Evolutionary conservation across 1,140 invertebrate species (phyloP).

Genomic region (Octopus bimaculoides): DNA sequence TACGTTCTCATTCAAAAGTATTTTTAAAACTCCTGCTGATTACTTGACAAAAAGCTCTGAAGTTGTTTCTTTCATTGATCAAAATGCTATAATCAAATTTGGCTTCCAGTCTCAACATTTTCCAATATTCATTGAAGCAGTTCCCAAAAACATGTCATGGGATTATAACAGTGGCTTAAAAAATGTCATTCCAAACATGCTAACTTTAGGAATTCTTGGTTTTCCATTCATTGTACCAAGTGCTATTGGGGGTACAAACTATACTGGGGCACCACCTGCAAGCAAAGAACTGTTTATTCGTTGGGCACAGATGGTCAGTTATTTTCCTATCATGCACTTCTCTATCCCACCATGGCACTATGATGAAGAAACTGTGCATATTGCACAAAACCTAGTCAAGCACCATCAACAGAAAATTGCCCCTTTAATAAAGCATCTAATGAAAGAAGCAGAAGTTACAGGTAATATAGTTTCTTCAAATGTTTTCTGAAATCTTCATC

Average conservation of each 20-base stretch:
- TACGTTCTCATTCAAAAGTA: slow-evolving; percentile 33
- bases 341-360: slow-evolving; percentile 86
- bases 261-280: slow-evolving; percentile 50
- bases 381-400: slow-evolving; percentile 67
- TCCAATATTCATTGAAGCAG: slow-evolving; percentile 79
- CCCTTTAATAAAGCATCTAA: slow-evolving; percentile 63
- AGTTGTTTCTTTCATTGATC: slow-evolving; percentile 21
- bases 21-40: slow-evolving; percentile 21
- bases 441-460: slow-evolving; percentile 68
- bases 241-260: slow-evolving; percentile 87
- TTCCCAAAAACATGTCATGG: slow-evolving; percentile 82
- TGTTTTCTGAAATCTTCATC: neutral
- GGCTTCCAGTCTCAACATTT: slow-evolving; percentile 75
- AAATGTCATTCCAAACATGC: slow-evolving; percentile 71
- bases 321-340: slow-evolving; percentile 85
- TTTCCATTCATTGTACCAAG: slow-evolving; percentile 84
- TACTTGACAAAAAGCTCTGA: slow-evolving; percentile 24
- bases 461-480: slow-evolving; percentile 56
- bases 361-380: slow-evolving; percentile 68
- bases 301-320: slow-evolving; percentile 82
- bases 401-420: slow-evolving; percentile 69
- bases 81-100: slow-evolving; percentile 63
- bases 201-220: slow-evolving; percentile 82
- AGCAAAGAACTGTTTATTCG: slow-evolving; percentile 80
- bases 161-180: slow-evolving; percentile 69